Evolutionary conservation across 2,113 vertebrate species (phyloP).

Genomic region (Colaptes auratus): DNA sequence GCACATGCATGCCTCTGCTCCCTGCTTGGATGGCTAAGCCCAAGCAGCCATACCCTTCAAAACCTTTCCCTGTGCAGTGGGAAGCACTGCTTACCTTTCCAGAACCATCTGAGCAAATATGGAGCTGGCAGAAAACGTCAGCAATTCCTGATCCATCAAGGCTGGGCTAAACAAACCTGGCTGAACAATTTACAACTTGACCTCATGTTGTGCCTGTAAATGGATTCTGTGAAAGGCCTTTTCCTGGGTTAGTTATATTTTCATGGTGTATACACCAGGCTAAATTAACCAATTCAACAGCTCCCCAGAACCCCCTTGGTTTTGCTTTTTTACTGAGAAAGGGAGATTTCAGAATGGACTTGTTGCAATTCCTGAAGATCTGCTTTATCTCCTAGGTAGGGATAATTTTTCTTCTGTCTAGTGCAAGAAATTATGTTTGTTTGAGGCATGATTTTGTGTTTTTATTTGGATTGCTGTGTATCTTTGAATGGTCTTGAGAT

Average conservation of each 20-base stretch:
- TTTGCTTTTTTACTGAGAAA: neutral
- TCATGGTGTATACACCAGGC: neutral
- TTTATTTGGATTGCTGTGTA: neutral
- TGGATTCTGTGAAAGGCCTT: neutral
- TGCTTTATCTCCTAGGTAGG: neutral
- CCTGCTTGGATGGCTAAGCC: neutral
- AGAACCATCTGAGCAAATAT: neutral
- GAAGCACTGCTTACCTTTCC: neutral
- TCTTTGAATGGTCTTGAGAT: neutral
- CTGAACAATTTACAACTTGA: conserved; percentile 12
- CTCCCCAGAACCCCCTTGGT: neutral
- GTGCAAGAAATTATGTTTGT: neutral
- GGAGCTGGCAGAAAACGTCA: neutral
- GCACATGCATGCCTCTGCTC: neutral
- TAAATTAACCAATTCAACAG: conserved; percentile 10
- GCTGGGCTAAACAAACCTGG: neutral
- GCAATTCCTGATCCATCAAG: neutral
- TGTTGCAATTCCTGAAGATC: neutral
- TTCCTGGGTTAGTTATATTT: neutral
- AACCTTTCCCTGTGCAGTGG: neutral
- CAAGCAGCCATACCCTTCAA: neutral
- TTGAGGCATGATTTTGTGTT: neutral
- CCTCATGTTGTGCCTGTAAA: neutral
- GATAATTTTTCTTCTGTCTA: neutral
- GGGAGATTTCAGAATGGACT: neutral